Conservation (phyloP, 2,797 vertebrate genomes). For the Holocentrus rufus region DNA sequence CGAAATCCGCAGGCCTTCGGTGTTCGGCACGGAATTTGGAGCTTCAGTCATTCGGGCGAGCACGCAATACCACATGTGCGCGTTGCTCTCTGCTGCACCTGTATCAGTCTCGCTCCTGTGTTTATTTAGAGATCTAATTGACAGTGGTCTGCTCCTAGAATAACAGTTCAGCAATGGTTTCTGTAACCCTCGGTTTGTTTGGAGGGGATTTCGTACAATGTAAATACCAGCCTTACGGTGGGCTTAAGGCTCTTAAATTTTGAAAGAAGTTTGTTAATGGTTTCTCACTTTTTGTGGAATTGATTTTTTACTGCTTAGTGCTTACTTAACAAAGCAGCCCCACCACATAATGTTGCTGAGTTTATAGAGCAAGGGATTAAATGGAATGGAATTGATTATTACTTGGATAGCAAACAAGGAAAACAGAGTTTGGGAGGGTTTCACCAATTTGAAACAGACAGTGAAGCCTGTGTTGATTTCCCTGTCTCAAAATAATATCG, state of each 20-base stretch:
- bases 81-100: conserved; percentile 50
- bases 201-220: conserved; percentile 36
- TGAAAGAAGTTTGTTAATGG: conserved; percentile 66
- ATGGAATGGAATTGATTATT: conserved; percentile 78
- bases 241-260: conserved; percentile 57
- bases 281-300: conserved; percentile 65
- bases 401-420: conserved; percentile 76
- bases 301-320: conserved; percentile 60
- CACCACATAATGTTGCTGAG: conserved; percentile 60
- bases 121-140: conserved; percentile 27
- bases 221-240: conserved; percentile 50
- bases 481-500: conserved; percentile 62
- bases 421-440: conserved; percentile 72
- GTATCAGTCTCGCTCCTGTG: conserved; percentile 35
- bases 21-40: background rate
- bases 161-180: conserved; percentile 45
- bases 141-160: conserved; percentile 13
- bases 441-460: conserved; percentile 78
- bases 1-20: background rate
- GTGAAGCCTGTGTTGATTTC: conserved; percentile 51
- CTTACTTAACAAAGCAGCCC: conserved; percentile 66
- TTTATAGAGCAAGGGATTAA: conserved; percentile 71
- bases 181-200: conserved; percentile 50
- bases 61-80: background rate
- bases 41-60: background rate